A percentile compares a stretch with the other conserved stretches of the same genome.
Evolutionary conservation across 2,888 invertebrate species (phyloP).

Genomic region (Protophormia terraenovae): DNA sequence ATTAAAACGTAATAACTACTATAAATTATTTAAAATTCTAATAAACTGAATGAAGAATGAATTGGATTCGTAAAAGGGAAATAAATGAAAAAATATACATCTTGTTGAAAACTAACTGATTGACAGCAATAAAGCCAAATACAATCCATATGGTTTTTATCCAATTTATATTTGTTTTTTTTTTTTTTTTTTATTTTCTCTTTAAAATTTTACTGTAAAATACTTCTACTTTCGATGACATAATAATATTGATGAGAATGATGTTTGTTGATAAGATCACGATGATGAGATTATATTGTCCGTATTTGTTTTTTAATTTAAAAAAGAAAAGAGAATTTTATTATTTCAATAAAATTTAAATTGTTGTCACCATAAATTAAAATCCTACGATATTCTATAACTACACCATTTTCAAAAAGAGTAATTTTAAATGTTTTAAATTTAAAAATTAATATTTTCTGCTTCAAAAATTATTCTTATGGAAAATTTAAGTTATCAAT

Average conservation of each 20-base stretch:
- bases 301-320: slow-evolving; percentile 19
- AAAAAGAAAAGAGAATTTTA: neutral
- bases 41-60: slow-evolving; percentile 3
- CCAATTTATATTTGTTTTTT: neutral
- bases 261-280: slow-evolving; percentile 50
- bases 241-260: slow-evolving; percentile 43
- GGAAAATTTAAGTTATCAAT: no score
- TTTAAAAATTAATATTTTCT: no score
- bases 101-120: slow-evolving; percentile 14
- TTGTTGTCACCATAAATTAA: slow-evolving; percentile 15
- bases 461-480: no score
- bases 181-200: neutral
- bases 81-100: slow-evolving; percentile 5
- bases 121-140: slow-evolving; percentile 12
- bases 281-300: slow-evolving; percentile 54
- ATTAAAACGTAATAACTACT: slow-evolving; percentile 16
- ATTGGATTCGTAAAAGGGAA: slow-evolving; percentile 17
- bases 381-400: neutral
- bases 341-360: neutral
- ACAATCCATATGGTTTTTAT: slow-evolving; percentile 14
- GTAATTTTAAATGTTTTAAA: no score
- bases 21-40: slow-evolving; percentile 35
- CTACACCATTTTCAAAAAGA: neutral
- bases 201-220: slow-evolving; percentile 23
- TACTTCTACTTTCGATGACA: slow-evolving; percentile 50